A percentile compares a stretch with the other conserved stretches of the same genome.
Evolutionary conservation across 1,140 invertebrate genomes (phyloP).

Genomic region (Drosophila equinoxialis): DNA sequence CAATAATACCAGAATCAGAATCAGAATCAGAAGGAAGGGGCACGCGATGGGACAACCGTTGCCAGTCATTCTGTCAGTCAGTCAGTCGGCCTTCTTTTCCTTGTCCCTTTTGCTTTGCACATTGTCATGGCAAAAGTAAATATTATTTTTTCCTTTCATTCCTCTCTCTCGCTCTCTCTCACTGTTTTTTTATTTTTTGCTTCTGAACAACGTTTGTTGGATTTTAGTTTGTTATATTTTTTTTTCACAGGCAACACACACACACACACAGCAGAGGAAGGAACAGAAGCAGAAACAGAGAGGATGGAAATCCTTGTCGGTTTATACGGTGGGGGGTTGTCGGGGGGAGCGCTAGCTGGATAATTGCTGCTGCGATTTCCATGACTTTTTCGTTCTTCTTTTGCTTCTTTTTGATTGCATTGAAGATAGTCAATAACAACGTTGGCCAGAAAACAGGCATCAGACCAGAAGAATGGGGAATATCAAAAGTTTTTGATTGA

Average conservation of each 20-base stretch:
- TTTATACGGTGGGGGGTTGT: not conserved
- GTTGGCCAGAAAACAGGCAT: not conserved
- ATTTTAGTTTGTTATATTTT: slow-evolving; percentile 14
- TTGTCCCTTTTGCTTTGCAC: slow-evolving; percentile 15
- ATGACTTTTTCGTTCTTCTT: slow-evolving; percentile 54
- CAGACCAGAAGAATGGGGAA: not conserved
- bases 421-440: slow-evolving; percentile 11
- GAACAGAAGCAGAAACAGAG: not conserved
- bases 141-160: slow-evolving; percentile 62
- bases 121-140: slow-evolving; percentile 80
- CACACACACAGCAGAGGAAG: slow-evolving; percentile 3
- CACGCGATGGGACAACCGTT: slow-evolving; percentile 15
- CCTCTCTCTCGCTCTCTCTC: not conserved
- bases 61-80: slow-evolving; percentile 14
- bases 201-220: slow-evolving; percentile 23
- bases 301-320: slow-evolving; percentile 5
- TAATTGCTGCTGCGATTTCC: slow-evolving; percentile 77
- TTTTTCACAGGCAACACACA: slow-evolving; percentile 38
- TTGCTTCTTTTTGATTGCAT: slow-evolving; percentile 24
- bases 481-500: slow-evolving; percentile 59
- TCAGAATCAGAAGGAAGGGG: slow-evolving; percentile 32
- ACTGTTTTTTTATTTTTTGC: not conserved
- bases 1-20: slow-evolving; percentile 68
- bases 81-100: not conserved
- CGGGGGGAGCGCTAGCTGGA: slow-evolving; percentile 37